A percentile compares a stretch with the other conserved stretches of the same genome.
Conservation (phyloP, 2,888 invertebrate species). For the Callyntrura sp. region DNA sequence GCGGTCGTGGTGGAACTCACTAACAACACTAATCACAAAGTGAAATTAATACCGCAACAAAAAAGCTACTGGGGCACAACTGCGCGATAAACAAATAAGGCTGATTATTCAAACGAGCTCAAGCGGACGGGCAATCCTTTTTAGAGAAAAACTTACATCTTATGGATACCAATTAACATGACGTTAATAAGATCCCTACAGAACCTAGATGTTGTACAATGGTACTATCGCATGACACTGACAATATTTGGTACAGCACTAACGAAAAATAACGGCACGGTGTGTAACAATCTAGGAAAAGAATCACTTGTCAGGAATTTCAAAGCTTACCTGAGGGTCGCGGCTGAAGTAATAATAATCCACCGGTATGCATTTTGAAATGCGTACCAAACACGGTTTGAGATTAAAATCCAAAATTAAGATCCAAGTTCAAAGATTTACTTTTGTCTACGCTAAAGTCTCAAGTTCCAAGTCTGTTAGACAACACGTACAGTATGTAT, state of each 20-base stretch:
- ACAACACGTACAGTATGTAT: neutral
- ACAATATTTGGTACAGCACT: too few species aligned
- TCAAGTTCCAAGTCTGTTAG: conserved; percentile 35
- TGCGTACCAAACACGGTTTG: conserved; percentile 68
- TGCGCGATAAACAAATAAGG: conserved; percentile 49
- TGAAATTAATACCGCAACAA: conserved; percentile 66
- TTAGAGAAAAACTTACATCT: neutral
- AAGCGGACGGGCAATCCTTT: neutral
- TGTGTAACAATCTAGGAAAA: neutral
- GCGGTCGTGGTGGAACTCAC: conserved; percentile 17
- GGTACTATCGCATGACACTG: neutral
- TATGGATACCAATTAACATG: neutral
- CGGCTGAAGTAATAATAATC: conserved; percentile 83
- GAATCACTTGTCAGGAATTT: neutral
- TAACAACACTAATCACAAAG: conserved; percentile 42
- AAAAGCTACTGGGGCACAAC: conserved; percentile 58
- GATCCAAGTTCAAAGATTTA: conserved; percentile 14
- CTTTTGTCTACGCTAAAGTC: conserved; percentile 19
- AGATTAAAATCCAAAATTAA: conserved; percentile 4
- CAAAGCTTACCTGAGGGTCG: conserved; percentile 81
- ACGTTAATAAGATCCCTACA: neutral
- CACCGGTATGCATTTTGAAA: conserved; percentile 83
- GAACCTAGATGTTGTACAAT: too few species aligned
- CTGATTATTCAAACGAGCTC: neutral
- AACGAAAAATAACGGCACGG: neutral